Evolutionary conservation across 2,797 vertebrate genomes (phyloP), one percentile per base, ranked within the genome.

Genomic region (Odontamblyopus lacepedii): DNA sequence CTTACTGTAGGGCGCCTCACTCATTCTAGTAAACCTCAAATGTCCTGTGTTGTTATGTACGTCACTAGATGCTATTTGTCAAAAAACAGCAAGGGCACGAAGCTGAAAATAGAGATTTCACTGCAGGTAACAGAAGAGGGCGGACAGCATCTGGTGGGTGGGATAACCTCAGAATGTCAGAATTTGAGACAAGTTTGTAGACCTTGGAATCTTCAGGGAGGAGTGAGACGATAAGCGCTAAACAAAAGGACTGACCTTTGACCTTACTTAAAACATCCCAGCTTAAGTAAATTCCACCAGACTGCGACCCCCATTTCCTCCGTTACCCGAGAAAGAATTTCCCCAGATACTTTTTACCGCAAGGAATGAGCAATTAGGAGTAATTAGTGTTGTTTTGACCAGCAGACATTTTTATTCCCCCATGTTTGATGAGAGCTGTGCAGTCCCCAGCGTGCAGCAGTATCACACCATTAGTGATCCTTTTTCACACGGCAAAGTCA

Each of bases 171-270:
- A 74, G 63, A 75, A 75, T 78, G 69, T 63, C 69, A 72, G 13
- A 74, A 67, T 18, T 13, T 16, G 32, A 48, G 19, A 26, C 30
- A 12, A 60, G 50, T 35, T 55, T 67, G 76, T 55, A 61, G 3
- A 44, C 19, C n/a, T 44, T 9, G 0, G 9, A 55, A 7, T 57
- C 16, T 44, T 70, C 16, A 69, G n/a, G 66, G 77, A 61, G 63
- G 19, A 63, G 65, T 75, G 69, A 35, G 13, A 55, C 59, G 65
- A 55, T 59, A 71, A 5, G 0, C 50, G 5, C 48, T 55, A 73
- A 88, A 90, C 87, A 89, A 90, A 89, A 86, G 84, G 79, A 61
- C 72, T 75, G 82, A 92, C 86, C 91, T 88, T 76, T 90, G 75
- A 88, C 88, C 70, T 13, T 32, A 68, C 78, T 80, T 67, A 79